Base-by-base conservation (phyloP, 1,140 invertebrate species). In the Trissolcus basalis region DNA sequence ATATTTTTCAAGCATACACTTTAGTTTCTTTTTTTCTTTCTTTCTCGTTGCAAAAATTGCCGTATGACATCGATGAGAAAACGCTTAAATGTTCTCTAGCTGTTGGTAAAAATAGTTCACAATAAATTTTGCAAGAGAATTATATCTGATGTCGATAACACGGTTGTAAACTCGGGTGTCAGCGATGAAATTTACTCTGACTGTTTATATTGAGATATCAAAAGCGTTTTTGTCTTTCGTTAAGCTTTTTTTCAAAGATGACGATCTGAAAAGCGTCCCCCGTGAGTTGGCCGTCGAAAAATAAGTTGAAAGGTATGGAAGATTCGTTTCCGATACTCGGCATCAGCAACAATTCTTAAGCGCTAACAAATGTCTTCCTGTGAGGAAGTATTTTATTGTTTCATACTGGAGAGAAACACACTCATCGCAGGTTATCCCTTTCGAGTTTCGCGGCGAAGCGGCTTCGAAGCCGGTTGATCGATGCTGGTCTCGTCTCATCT, bases 401-500 rank as follows among this genome's bases (percentile, higher is more conserved):
- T 64, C 47, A 58, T 51, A 47, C 43, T 35, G 41, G 45, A 55
- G 51, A 58, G 59, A 63, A 63, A 61, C 44, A 71, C 45, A 47
- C 55, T 70, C 59, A 43, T 49, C 55, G 41, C 53, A 61, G 58
- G 50, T 64, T 59, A 55, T 32, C 41, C 59, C 56, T n/a, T 45
- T 67, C 60, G 54, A 44, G 43, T 54, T 39, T 56, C 54, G 48
- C 36, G 50, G 58, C 45, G 36, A 63, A 56, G 58, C 67, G 48
- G 33, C 50, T 48, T 60, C 67, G 44, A 44, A 63, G 51, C 44
- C 47, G 49, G 73, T 80, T 83, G 81, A 82, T 82, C 78, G 82
- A 83, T 83, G 81, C 54, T 65, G 79, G 65, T 61, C 61, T 81
- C 79, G 60, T 75, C 61, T 81, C 79, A 56, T 75, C 56, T 78